These are phyloP conservation scores for Nymphalis polychloros DNA, from an alignment of 2,888 invertebrate species.

Conservation along the genomic window DNA sequence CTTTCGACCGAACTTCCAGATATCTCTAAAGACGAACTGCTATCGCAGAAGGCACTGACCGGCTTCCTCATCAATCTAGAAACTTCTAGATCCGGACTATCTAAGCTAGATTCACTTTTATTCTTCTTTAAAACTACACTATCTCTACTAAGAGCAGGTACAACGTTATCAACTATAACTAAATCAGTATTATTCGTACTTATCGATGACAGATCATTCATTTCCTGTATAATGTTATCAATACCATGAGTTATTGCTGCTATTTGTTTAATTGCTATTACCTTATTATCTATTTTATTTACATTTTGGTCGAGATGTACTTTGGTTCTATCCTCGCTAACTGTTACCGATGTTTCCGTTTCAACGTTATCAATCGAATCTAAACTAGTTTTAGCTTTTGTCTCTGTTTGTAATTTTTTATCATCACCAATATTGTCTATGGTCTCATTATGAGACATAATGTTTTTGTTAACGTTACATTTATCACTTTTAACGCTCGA, in stretches of 20 bases:
- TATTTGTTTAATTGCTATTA: conserved; percentile 62
- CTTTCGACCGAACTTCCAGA: conserved; percentile 79
- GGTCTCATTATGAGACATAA: conserved; percentile 54
- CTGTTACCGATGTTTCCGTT: conserved; percentile 53
- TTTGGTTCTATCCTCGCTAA: conserved; percentile 56
- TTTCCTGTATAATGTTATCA: conserved; percentile 68
- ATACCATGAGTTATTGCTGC: conserved; percentile 70
- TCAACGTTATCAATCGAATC: conserved; percentile 53
- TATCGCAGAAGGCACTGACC: conserved; percentile 71
- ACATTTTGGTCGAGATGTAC: conserved; percentile 53
- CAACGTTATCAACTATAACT: conserved; percentile 52
- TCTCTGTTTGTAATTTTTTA: conserved; percentile 53
- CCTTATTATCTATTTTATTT: conserved; percentile 47
- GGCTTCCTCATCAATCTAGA: conserved; percentile 74
- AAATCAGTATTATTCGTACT: conserved; percentile 45
- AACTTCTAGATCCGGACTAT: conserved; percentile 78
- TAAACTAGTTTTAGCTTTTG: conserved; percentile 55
- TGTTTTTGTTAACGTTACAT: conserved; percentile 52
- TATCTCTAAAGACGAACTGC: conserved; percentile 74
- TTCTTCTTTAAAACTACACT: conserved; percentile 76
- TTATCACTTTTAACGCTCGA: conserved; percentile 34
- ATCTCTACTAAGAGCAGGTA: conserved; percentile 70
- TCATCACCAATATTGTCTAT: conserved; percentile 46
- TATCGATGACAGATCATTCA: conserved; percentile 61
- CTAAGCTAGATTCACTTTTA: conserved; percentile 78